A percentile compares a stretch with the other conserved stretches of the same genome.
phyloP scores from a whole-genome alignment of 1,140 invertebrate species.

The Apocrypta bakeri region DNA sequence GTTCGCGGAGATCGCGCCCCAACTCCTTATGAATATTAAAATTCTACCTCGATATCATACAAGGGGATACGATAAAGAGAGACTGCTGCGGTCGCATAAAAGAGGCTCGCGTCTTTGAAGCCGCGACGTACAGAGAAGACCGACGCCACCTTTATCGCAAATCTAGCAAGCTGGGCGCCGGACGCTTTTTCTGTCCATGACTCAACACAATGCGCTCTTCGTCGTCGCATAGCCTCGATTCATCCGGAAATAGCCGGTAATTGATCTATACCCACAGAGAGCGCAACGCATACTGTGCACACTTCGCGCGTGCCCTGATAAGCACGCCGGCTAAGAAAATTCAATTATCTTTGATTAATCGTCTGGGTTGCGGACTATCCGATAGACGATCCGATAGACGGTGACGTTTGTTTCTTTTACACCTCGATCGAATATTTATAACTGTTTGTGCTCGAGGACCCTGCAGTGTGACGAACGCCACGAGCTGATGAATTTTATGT shows the following conservation, averaged over 20 bases:
- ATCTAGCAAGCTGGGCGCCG: conserved; percentile 15
- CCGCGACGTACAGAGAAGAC: not conserved
- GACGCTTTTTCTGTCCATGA: conserved; percentile 36
- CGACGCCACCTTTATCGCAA: conserved; percentile 17
- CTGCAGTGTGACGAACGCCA: conserved; percentile 14
- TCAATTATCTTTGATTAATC: conserved; percentile 50
- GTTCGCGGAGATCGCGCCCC: not conserved
- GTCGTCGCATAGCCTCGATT: not conserved
- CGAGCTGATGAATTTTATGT: conserved; percentile 35
- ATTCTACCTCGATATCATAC: conserved; percentile 31
- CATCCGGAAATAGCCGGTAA: conserved; percentile 42
- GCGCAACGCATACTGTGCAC: not conserved
- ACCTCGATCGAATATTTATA: conserved; percentile 38
- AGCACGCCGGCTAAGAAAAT: conserved; percentile 38
- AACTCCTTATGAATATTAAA: conserved; percentile 48
- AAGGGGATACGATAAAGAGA: not conserved
- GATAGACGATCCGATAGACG: not conserved
- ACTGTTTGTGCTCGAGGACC: not conserved
- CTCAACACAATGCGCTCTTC: conserved; percentile 9
- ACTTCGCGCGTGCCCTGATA: not conserved
- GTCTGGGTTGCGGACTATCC: not conserved
- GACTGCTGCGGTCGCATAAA: not conserved
- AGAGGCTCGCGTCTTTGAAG: conserved; percentile 25
- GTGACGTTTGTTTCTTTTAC: not conserved
- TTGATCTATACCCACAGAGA: conserved; percentile 31